Evolutionary conservation across 2,888 invertebrate genomes (phyloP).

Genomic region (Zaprionus lineosus): DNA sequence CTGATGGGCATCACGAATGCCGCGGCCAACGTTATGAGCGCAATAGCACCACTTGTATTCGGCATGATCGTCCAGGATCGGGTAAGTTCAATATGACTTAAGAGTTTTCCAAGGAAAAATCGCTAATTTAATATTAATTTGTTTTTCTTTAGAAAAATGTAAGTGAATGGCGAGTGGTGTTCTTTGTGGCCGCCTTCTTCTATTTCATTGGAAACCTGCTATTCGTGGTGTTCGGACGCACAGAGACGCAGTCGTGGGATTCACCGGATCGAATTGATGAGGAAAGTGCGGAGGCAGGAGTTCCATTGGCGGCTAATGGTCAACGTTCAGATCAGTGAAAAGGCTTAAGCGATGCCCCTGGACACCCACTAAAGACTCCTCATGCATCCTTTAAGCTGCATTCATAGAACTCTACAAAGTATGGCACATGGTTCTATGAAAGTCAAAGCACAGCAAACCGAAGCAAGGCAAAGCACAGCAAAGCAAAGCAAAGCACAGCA

Average conservation of each 20-base stretch:
- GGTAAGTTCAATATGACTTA: slow-evolving; percentile 83
- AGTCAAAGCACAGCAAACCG: no score
- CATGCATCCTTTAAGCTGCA: no score
- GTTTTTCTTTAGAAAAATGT: slow-evolving; percentile 73
- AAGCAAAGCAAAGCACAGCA: no score
- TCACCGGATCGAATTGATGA: slow-evolving; percentile 81
- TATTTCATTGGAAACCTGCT: slow-evolving; percentile 84
- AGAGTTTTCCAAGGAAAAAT: background rate
- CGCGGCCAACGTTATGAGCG: slow-evolving; percentile 89
- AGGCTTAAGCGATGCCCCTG: slow-evolving; percentile 13
- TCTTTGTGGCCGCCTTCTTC: slow-evolving; percentile 84
- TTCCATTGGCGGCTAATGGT: slow-evolving; percentile 39
- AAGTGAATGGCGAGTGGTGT: slow-evolving; percentile 84
- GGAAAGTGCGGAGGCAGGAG: slow-evolving; percentile 57
- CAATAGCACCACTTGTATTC: slow-evolving; percentile 89
- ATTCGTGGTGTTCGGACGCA: slow-evolving; percentile 84
- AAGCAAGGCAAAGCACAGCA: no score
- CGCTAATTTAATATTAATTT: no score
- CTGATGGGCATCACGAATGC: slow-evolving; percentile 94
- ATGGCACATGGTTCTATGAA: no score
- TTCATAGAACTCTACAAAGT: no score
- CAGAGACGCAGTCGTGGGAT: slow-evolving; percentile 85
- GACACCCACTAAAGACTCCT: slow-evolving; percentile 28
- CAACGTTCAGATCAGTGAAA: slow-evolving; percentile 4
- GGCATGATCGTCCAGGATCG: slow-evolving; percentile 87